Percentiles rank a stretch among this genome's conserved stretches.
Conservation (phyloP, 2,888 invertebrate species). For the Erpobdella octoculata region DNA sequence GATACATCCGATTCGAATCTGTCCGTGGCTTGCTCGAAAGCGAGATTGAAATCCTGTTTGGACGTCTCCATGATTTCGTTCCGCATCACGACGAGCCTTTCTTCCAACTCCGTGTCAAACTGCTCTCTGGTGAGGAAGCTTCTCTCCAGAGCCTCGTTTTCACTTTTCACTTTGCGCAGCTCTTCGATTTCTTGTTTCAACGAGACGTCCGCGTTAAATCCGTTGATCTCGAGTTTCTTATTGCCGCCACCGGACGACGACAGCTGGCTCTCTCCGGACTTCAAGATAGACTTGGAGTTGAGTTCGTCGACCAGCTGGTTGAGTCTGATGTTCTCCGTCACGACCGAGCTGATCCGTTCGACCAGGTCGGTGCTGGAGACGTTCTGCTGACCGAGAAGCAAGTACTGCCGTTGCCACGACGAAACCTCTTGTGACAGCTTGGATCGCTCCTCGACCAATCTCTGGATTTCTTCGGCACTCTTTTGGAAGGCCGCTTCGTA, state of each 20-base stretch:
- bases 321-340: constrained; percentile 32
- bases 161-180: background rate
- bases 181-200: constrained; percentile 16
- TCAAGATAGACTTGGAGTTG: constrained; percentile 17
- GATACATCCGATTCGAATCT: background rate
- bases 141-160: constrained; percentile 4
- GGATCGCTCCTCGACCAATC: constrained; percentile 14
- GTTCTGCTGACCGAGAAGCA: constrained; percentile 34
- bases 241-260: background rate
- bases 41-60: background rate
- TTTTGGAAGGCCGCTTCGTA: background rate
- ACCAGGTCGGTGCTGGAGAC: constrained; percentile 34
- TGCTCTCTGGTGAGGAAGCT: background rate
- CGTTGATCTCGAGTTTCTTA: background rate
- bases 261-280: background rate
- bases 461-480: constrained; percentile 11
- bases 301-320: constrained; percentile 29
- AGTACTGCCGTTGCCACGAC: constrained; percentile 34
- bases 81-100: background rate
- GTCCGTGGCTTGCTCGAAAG: background rate
- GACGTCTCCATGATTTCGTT: background rate
- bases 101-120: constrained; percentile 5
- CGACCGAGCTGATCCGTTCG: constrained; percentile 29
- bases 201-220: background rate
- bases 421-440: constrained; percentile 28